Evolutionary conservation across 2,797 vertebrate genomes (phyloP).

Genomic region (Crypturellus tataupa): DNA sequence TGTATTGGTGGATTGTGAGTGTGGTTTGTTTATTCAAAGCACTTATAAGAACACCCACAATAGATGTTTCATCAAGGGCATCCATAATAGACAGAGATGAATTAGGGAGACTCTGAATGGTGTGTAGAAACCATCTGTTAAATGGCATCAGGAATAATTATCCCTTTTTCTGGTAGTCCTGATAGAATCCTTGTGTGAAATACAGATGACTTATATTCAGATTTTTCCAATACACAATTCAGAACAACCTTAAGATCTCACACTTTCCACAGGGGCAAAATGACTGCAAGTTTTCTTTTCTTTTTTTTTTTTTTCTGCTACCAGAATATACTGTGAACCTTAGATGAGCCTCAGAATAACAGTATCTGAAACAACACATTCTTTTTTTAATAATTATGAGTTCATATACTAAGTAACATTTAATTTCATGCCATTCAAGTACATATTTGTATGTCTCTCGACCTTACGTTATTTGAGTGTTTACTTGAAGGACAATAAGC

Average conservation of each 20-base stretch:
- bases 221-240: background rate
- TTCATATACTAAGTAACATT: background rate
- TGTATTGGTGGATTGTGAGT: background rate
- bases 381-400: background rate
- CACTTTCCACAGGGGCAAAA: background rate
- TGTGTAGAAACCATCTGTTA: background rate
- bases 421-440: background rate
- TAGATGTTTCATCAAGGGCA: background rate
- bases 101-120: background rate
- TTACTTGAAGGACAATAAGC: background rate
- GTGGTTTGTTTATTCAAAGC: background rate
- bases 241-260: background rate
- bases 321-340: background rate
- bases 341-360: background rate
- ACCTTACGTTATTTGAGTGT: background rate
- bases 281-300: background rate
- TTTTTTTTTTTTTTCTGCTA: background rate
- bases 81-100: conserved; percentile 33
- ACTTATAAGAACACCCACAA: background rate
- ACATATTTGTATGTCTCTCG: background rate
- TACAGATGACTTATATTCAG: fast-evolving
- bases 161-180: background rate
- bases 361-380: background rate
- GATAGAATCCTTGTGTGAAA: background rate
- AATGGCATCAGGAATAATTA: background rate